A percentile compares a stretch with the other conserved stretches of the same genome.
phyloP scores from a whole-genome alignment of 2,113 vertebrate genomes.

The Willisornis vidua region DNA sequence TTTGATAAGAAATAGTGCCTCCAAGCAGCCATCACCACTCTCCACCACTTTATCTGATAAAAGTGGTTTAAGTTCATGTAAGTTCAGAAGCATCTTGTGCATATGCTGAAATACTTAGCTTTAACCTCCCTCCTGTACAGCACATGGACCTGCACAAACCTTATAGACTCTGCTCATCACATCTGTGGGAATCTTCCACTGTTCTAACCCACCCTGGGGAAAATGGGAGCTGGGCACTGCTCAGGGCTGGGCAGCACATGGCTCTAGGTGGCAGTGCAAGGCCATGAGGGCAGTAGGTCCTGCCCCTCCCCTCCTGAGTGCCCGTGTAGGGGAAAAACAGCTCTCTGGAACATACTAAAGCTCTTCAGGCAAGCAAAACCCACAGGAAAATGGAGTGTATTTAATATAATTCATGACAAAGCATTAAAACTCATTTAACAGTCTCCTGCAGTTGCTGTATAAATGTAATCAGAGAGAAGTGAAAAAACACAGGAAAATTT shows the following conservation, averaged over 20 bases:
- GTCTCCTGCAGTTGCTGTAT: not conserved
- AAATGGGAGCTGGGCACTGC: not conserved
- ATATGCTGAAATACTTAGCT: accelerated
- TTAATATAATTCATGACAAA: not conserved
- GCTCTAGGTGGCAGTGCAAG: conserved; percentile 32
- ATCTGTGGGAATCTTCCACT: too few species aligned
- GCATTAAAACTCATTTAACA: not conserved
- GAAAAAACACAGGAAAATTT: not conserved
- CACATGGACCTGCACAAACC: accelerated
- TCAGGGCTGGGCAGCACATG: not conserved
- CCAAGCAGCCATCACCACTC: not conserved
- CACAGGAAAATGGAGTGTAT: accelerated
- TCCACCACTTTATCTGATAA: not conserved
- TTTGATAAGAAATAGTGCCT: not conserved
- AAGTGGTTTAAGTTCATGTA: accelerated
- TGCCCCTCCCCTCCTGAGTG: not conserved
- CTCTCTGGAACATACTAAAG: not conserved
- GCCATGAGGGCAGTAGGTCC: conserved; percentile 13
- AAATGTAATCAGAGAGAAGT: not conserved
- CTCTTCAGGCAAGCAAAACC: not conserved
- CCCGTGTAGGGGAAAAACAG: accelerated
- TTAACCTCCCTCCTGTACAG: not conserved
- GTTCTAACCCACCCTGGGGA: not conserved
- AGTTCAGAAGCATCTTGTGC: accelerated
- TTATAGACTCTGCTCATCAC: not conserved